A percentile compares a stretch with the other conserved stretches of the same genome.
Conservation (phyloP, 2,888 invertebrate species). For the Hirtodrosophila alboralis region DNA sequence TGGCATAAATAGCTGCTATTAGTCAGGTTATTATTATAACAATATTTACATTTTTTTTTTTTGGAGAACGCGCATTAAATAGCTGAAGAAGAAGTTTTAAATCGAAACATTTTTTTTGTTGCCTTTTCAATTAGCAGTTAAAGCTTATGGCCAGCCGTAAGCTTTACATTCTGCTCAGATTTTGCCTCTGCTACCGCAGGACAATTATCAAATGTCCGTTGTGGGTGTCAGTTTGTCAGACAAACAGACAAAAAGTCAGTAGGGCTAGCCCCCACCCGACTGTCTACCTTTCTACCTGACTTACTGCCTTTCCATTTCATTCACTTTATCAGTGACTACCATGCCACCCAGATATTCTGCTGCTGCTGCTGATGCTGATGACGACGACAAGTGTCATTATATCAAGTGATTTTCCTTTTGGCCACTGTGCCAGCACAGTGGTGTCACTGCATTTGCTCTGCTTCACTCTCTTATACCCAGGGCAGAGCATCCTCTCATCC, state of each 20-base stretch:
- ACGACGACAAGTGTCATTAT: slow-evolving; percentile 77
- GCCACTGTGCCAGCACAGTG: slow-evolving; percentile 39
- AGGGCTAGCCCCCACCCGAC: too few relatives aligned
- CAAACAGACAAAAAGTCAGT: background rate
- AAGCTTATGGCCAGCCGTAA: slow-evolving; percentile 40
- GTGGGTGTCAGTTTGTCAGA: slow-evolving; percentile 6
- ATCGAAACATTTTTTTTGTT: slow-evolving; percentile 1
- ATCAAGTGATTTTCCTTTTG: slow-evolving; percentile 74
- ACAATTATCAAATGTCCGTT: too few relatives aligned
- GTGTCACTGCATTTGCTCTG: slow-evolving; percentile 16
- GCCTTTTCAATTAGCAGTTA: slow-evolving; percentile 72
- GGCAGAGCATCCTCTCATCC: slow-evolving; percentile 4
- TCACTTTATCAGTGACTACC: slow-evolving; percentile 29
- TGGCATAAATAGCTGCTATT: slow-evolving; percentile 20
- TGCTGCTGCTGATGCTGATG: slow-evolving; percentile 7
- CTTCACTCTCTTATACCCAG: slow-evolving; percentile 3
- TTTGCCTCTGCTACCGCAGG: too few relatives aligned
- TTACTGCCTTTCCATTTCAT: too few relatives aligned
- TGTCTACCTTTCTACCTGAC: too few relatives aligned
- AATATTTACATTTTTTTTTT: slow-evolving; percentile 38
- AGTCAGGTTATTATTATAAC: slow-evolving; percentile 20
- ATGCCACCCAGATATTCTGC: slow-evolving; percentile 44
- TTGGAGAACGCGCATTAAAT: too few relatives aligned
- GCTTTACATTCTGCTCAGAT: too few relatives aligned
- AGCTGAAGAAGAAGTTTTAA: background rate